Evolutionary conservation across 2,113 vertebrate species (phyloP), one percentile per base, ranked within the genome.

Genomic region (Dipodomys stephensi): DNA sequence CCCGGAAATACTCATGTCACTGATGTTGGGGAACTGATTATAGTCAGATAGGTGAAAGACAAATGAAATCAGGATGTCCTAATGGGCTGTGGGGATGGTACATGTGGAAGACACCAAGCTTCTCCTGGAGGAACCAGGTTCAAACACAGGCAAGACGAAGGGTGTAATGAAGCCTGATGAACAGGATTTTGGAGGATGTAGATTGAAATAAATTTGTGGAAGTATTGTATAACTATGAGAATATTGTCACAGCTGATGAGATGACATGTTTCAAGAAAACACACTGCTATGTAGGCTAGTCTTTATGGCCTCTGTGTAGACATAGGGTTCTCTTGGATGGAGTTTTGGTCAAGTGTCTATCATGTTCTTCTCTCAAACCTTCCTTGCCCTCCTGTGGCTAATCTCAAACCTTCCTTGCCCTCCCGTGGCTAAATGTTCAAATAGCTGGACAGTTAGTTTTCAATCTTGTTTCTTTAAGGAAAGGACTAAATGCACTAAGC

Each of bases 301-400:
- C n/a, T 44, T 88, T 64, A 8, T 64, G 12, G 16, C 30, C 28
- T 67, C 6, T 16, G 1, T 22, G 16, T 15, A 6, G 28, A 13
- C 8, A 2, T 2, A 4, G 22, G 6, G 0, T 81, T 15, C 10
- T 27, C 12, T 28, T 32, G 1, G 6, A 18, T 67, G 27, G 22
- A 12, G 35, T 28, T 64, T 65, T 65, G 68, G 8, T 44, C 6
- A 44, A 28, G 22, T 1, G 7, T 87, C 72, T 62, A 0, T 35
- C 3, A 1, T 49, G 9, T 2, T 39, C 30, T 81, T 39, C 30
- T 81, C 16, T 76, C 19, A 28, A 23, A 15, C 44, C 4, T 80
- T 76, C 57, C 32, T 65, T 62, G 7, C 20, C n/a, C 7, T 80
- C 53, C 53, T 12, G 7, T 60, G 10, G 16, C 30, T 18, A 6